Evolutionary conservation across 1,140 invertebrate species (phyloP), one percentile per base, ranked within the genome.

Genomic region (Neuroterus valhalla): DNA sequence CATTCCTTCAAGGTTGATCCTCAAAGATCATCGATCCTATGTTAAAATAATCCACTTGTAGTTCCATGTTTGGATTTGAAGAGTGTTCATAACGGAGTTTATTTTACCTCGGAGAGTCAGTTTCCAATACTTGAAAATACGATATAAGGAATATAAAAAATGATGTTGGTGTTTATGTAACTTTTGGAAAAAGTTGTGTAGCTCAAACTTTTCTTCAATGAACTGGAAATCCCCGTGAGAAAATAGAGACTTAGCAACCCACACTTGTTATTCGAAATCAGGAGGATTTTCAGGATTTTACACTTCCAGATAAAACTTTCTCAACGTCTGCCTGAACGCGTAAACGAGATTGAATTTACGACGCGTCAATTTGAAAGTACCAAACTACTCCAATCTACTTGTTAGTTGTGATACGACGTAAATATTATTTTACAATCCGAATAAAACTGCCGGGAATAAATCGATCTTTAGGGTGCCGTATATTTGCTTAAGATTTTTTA

Each of bases 1-100:
- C 19, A 26, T 38, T 12, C 45, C 66, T 31, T 55, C 75, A 79
- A 77, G 75, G 78, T 42, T 48, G 69, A 62, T 74, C 50, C 45
- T 75, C 69, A 68, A 75, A 66, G 66, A 71, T 71, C 46, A 21
- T 38, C 71, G 48, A 68, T 70, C 23, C 55, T 6, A 38, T 15
- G 23, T 55, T 23, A 6, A 55, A 26, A 26, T 26, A 21, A 55
- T 55, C 21, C 15, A 15, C 21, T 31, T 55, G 4, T 14, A 26
- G n/a, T 62, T 4, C 23, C 23, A 46, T 68, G 52, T 46, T 73
- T 46, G 31, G 11, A 50, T 38, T 38, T 8, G 45, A 15, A 62
- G 14, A 11, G 17, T 50, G 12, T 42, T 23, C 2, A 38, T 17
- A 12, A 44, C 19, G 43, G 44, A 10, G 21, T 5, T 43, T 4